Conservation (phyloP, 2,888 invertebrate species). For the Coelinius sp. region DNA sequence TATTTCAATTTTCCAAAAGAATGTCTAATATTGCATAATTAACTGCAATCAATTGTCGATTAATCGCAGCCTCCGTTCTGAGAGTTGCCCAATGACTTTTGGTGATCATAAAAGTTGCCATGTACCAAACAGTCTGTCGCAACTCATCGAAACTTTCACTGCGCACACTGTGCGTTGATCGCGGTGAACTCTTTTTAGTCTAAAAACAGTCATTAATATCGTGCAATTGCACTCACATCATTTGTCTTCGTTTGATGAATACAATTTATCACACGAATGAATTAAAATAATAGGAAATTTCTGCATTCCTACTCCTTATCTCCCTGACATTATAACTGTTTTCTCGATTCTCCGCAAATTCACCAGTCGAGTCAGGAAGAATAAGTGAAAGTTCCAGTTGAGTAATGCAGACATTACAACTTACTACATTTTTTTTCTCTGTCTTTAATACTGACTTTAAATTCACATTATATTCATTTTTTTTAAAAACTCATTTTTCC, state of each 20-base stretch:
- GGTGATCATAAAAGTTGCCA: constrained; percentile 2
- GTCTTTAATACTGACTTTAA: neutral
- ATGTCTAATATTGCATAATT: neutral
- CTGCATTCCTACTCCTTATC: neutral
- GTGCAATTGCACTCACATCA: neutral
- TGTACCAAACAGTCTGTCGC: constrained; percentile 11
- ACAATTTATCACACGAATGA: neutral
- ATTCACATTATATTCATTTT: constrained; percentile 34
- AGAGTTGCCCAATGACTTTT: neutral
- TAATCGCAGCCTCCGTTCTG: neutral
- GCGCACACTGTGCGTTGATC: neutral
- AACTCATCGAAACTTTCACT: constrained; percentile 14
- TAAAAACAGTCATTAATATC: neutral
- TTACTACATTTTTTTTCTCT: constrained; percentile 36
- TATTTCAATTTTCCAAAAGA: neutral
- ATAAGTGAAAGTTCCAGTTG: constrained; percentile 45
- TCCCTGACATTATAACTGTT: neutral
- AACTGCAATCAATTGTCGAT: neutral
- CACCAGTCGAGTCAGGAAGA: neutral
- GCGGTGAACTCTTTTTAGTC: neutral
- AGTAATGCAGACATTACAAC: constrained; percentile 42
- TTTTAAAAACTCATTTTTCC: constrained; percentile 41
- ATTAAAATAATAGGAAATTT: neutral
- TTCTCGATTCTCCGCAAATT: neutral
- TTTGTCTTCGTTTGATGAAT: neutral